A percentile compares a stretch with the other conserved stretches of the same genome.
Conservation (phyloP, 53 echinoderm and acorn worm species). For the Echinarachnius parma region DNA sequence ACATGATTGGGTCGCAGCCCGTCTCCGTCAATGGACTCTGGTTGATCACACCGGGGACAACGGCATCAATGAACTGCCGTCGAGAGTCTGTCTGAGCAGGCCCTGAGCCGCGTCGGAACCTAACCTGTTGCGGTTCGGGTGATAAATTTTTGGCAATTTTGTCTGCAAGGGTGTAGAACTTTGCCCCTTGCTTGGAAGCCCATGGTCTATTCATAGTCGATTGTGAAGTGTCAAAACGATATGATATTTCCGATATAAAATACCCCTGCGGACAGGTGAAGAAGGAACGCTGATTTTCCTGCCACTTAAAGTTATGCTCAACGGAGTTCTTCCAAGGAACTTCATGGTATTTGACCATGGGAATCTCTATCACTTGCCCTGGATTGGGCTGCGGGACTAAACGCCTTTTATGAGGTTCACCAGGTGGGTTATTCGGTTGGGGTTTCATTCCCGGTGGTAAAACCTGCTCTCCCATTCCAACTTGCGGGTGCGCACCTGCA, state of each 20-base stretch:
- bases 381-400: slow-evolving; percentile 53
- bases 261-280: slow-evolving; percentile 83
- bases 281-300: slow-evolving; percentile 92
- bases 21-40: slow-evolving; percentile 74
- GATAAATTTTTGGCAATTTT: slow-evolving; percentile 74
- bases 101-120: slow-evolving; percentile 47
- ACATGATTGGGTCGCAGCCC: slow-evolving; percentile 88
- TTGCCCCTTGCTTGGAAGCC: slow-evolving; percentile 54
- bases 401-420: slow-evolving; percentile 25
- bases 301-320: slow-evolving; percentile 89
- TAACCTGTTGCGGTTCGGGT: slow-evolving; percentile 50
- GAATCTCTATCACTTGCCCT: slow-evolving; percentile 63
- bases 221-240: slow-evolving; percentile 68
- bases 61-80: slow-evolving; percentile 30
- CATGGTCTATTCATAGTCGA: slow-evolving; percentile 67
- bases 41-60: slow-evolving; percentile 53
- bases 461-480: slow-evolving; percentile 32
- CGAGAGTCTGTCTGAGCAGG: slow-evolving; percentile 16
- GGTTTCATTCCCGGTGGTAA: slow-evolving; percentile 17
- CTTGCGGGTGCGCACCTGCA: slow-evolving; percentile 31
- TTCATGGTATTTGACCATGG: slow-evolving; percentile 83
- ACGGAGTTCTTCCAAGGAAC: slow-evolving; percentile 64
- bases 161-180: slow-evolving; percentile 66
- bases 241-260: slow-evolving; percentile 85
- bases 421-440: slow-evolving; percentile 18